Evolutionary conservation across 2,888 invertebrate species (phyloP).

Genomic region (Tipula helvola): DNA sequence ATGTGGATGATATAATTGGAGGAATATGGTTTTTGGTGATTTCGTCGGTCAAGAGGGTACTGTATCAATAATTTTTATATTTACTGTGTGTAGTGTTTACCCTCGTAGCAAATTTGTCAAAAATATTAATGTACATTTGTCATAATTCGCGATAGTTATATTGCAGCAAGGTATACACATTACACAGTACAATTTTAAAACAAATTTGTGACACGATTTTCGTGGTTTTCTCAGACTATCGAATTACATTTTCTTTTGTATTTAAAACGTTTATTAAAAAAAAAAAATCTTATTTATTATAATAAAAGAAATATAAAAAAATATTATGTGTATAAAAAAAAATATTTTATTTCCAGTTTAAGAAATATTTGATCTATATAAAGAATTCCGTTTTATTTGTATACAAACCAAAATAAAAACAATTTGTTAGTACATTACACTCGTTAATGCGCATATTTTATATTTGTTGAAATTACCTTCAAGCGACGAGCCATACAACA

Average conservation of each 20-base stretch:
- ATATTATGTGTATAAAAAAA: background rate
- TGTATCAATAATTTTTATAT: background rate
- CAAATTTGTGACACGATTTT: constrained; percentile 11
- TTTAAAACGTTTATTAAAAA: background rate
- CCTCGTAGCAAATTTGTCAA: background rate
- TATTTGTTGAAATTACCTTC: background rate
- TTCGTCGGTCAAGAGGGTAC: background rate
- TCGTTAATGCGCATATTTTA: background rate
- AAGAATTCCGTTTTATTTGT: background rate
- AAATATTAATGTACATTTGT: background rate
- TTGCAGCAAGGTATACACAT: background rate
- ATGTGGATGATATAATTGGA: background rate
- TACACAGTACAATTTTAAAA: background rate
- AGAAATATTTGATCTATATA: background rate
- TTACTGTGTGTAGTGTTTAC: background rate
- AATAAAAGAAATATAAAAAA: background rate
- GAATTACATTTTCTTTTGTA: constrained; percentile 5
- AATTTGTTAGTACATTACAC: background rate
- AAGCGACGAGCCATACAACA: background rate
- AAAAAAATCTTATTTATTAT: background rate
- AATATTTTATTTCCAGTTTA: constrained; percentile 4
- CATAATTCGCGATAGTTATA: background rate
- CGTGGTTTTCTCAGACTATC: constrained; percentile 12
- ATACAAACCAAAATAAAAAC: background rate
- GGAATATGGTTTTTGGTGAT: background rate